These are phyloP conservation scores for Diglossa cyanea DNA, from an alignment of 2,797 vertebrate genomes.

Conservation along the genomic window DNA sequence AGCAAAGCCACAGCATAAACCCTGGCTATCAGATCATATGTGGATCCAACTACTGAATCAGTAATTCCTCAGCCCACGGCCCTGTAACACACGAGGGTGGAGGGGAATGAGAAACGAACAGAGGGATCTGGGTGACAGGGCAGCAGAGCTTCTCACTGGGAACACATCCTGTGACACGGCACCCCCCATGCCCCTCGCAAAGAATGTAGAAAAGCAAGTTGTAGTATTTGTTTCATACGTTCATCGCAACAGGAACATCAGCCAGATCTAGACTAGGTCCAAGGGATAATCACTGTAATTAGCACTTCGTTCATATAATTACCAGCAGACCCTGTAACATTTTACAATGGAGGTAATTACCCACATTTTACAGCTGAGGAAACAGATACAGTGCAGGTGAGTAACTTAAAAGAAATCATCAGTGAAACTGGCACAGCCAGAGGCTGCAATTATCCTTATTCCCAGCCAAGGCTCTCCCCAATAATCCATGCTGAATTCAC, in stretches of 20 bases:
- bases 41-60: neutral
- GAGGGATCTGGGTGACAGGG: neutral
- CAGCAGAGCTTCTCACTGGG: neutral
- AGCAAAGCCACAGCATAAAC: neutral
- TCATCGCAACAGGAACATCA: constrained; percentile 38
- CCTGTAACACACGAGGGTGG: neutral
- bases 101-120: fast-evolving
- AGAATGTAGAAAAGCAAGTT: neutral
- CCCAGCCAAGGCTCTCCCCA: constrained; percentile 55
- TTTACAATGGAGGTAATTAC: constrained; percentile 65
- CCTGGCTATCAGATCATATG: fast-evolving
- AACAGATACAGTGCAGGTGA: constrained; percentile 62
- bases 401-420: constrained; percentile 58
- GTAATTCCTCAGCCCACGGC: neutral
- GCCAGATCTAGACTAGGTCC: constrained; percentile 51
- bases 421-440: constrained; percentile 37
- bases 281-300: constrained; percentile 63
- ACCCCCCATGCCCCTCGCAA: neutral
- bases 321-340: constrained; percentile 64
- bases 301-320: constrained; percentile 56
- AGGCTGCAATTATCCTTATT: constrained; percentile 55
- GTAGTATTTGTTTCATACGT: neutral
- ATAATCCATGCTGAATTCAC: constrained; percentile 49
- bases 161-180: fast-evolving
- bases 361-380: constrained; percentile 62